A percentile compares a stretch with the other conserved stretches of the same genome.
Evolutionary conservation across 2,113 vertebrate species (phyloP).

Genomic region (Apaloderma vittatum): DNA sequence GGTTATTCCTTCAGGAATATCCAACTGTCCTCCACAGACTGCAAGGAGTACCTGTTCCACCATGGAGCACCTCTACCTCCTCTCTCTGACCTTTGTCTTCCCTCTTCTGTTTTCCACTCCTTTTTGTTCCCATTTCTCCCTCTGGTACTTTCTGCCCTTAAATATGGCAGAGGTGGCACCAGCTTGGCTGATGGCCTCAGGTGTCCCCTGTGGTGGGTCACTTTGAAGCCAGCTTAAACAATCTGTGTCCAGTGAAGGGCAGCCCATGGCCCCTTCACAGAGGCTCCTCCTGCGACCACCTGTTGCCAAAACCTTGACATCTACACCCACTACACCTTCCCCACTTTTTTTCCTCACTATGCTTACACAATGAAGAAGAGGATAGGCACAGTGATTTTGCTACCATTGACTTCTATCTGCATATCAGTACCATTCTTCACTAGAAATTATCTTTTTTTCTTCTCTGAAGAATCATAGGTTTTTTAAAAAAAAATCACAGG

Average conservation of each 20-base stretch:
- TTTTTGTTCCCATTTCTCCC: background rate
- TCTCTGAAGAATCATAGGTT: background rate
- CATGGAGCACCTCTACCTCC: background rate
- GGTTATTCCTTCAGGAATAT: background rate
- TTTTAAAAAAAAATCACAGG: background rate
- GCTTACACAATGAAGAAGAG: background rate
- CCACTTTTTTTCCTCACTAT: accelerated
- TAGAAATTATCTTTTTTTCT: background rate
- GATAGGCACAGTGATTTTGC: background rate
- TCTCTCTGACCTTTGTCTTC: background rate
- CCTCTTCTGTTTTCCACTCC: background rate
- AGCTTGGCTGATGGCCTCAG: background rate
- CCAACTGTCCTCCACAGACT: background rate
- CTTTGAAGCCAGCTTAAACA: background rate
- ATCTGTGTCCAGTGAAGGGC: background rate
- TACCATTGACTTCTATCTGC: background rate
- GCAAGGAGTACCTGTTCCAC: background rate
- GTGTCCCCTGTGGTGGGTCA: background rate
- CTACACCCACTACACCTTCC: accelerated
- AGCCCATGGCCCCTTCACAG: background rate
- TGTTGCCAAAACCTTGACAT: background rate
- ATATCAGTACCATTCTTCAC: background rate
- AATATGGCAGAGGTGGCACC: accelerated
- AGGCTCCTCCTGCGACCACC: background rate
- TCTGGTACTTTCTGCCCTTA: background rate